These are phyloP conservation scores for Heliothis virescens DNA, from an alignment of 1,140 invertebrate species.

Conservation along the genomic window DNA sequence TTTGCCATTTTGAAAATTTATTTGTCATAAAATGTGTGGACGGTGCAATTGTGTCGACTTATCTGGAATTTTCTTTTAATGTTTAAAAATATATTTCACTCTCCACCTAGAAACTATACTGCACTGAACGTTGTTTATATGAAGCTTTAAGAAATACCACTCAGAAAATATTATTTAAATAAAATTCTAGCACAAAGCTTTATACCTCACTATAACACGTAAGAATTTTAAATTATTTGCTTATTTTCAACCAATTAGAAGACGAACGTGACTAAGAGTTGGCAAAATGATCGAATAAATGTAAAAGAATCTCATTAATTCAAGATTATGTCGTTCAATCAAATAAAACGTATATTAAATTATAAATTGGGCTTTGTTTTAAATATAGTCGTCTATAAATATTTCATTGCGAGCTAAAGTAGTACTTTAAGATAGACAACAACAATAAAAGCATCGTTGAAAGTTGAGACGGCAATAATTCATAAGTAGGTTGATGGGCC, in stretches of 20 bases:
- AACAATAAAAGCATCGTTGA: constrained; percentile 12
- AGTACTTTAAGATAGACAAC: not conserved
- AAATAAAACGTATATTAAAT: not conserved
- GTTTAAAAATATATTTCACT: not conserved
- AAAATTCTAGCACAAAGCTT: not conserved
- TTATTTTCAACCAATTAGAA: constrained; percentile 10
- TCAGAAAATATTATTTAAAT: not conserved
- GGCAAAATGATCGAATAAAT: constrained; percentile 24
- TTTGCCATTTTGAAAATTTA: constrained; percentile 40
- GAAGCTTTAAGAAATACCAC: too few species aligned
- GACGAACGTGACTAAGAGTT: constrained; percentile 42
- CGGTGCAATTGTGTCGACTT: not conserved
- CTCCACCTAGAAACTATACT: too few species aligned
- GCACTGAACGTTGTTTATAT: too few species aligned
- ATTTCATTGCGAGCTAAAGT: not conserved
- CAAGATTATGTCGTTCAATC: constrained; percentile 30
- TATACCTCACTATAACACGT: not conserved
- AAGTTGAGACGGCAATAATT: constrained; percentile 23
- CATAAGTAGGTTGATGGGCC: constrained; percentile 29
- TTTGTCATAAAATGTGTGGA: constrained; percentile 25
- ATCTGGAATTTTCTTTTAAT: not conserved
- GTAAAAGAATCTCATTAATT: constrained; percentile 41
- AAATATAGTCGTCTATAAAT: not conserved
- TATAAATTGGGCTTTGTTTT: not conserved
- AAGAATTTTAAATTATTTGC: constrained; percentile 16